Evolutionary conservation across 2,888 invertebrate genomes (phyloP), one percentile per base, ranked within the genome.

Genomic region (Tortricodes alternella): DNA sequence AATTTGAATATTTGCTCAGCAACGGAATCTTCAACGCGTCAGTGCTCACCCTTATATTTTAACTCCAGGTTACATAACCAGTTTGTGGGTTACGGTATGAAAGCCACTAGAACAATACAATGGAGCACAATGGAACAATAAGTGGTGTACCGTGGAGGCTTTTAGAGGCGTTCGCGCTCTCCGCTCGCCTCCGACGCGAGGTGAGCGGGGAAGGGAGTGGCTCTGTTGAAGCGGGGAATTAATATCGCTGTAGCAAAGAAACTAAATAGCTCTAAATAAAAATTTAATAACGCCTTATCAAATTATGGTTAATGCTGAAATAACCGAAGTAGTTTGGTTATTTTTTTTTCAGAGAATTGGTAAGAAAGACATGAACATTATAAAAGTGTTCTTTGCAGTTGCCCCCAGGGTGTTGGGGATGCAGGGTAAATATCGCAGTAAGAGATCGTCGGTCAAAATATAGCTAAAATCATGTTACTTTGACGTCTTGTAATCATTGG

Each of bases 121-220:
- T 78, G 68, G 56, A 63, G 37, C 44, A 66, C 73, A 69, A 71
- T 69, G 65, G 70, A 61, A 62, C 65, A 67, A 63, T 69, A 69
- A 74, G 71, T 71, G 74, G 62, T 50, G 71, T 15, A 11, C 63
- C 61, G 66, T 71, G 73, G 64, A 65, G 62, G 76, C 79, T 79
- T 79, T 78, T 74, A 79, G 66, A 46, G 60, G 62, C 63, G 61
- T 66, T 65, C 64, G 53, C 63, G 56, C 50, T 59, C 55, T 60
- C 60, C 48, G 15, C 50, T 59, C 55, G 59, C 60, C 48, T 11
- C 48, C 49, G 44, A 55, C 52, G 51, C 46, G 19, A 46, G 19
- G 15, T 6, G 5, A 7, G 8, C 9, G 41, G 15, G 24, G 15
- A 15, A n/a, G 18, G 34, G 34, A 11, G 34, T 13, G 15, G 34